Evolutionary conservation across 2,113 vertebrate species (phyloP).

Genomic region (Ranitomeya variabilis): DNA sequence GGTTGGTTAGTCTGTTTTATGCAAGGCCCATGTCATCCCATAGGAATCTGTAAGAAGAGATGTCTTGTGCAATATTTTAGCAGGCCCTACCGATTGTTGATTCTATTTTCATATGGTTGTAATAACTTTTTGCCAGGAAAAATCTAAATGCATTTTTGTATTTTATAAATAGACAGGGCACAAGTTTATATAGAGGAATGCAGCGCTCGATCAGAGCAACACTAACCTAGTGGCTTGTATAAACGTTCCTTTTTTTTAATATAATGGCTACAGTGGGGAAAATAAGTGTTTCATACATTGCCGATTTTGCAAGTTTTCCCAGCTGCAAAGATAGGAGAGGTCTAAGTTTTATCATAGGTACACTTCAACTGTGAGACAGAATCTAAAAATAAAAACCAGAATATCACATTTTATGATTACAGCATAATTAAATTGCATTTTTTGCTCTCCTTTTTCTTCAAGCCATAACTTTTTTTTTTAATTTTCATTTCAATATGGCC

Average conservation of each 20-base stretch:
- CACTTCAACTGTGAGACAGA: no score
- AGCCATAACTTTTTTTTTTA: no score
- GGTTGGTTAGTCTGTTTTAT: neutral
- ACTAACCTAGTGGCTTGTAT: neutral
- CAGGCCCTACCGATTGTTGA: neutral
- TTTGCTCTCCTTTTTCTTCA: no score
- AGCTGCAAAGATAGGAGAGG: no score
- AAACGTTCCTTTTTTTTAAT: neutral
- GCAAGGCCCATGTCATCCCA: neutral
- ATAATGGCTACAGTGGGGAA: no score
- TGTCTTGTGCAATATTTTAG: neutral
- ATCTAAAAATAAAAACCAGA: no score
- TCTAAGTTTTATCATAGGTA: no score
- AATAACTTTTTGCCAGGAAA: neutral
- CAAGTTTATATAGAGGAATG: neutral
- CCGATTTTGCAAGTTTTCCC: no score
- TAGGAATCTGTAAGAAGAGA: neutral
- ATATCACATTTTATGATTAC: no score
- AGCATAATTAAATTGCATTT: no score
- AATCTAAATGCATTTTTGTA: constrained; percentile 4
- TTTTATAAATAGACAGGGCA: constrained; percentile 4
- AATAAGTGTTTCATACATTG: no score
- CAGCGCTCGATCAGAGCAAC: neutral
- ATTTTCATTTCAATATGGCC: no score
- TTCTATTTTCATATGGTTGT: constrained; percentile 7